Conservation (phyloP, 37 sponge, comb jelly and placozoan species). For the Tethya wilhelma region DNA sequence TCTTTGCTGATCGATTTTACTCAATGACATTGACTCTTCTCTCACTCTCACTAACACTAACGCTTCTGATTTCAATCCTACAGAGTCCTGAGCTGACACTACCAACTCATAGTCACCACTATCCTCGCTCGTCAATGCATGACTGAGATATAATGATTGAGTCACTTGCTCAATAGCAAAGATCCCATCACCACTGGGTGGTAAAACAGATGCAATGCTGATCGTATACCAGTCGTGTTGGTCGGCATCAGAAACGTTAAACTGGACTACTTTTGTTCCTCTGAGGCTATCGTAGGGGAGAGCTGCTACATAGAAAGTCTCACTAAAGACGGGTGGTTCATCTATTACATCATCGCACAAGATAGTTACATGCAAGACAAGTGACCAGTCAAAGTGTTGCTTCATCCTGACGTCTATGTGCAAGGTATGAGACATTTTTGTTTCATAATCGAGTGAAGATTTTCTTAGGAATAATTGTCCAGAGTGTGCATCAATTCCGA, state of each 20-base stretch:
- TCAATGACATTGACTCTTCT: background rate
- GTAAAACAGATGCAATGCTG: background rate
- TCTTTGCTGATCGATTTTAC: background rate
- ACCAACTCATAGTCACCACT: slow-evolving; percentile 3
- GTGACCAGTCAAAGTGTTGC: background rate
- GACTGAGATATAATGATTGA: background rate
- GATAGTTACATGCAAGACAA: slow-evolving; percentile 11
- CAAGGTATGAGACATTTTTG: background rate
- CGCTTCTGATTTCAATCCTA: slow-evolving; percentile 24
- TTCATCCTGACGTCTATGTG: background rate
- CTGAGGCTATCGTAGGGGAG: background rate
- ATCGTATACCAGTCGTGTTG: slow-evolving; percentile 2
- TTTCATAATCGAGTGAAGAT: slow-evolving; percentile 24
- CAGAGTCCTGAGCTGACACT: slow-evolving; percentile 16
- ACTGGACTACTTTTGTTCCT: slow-evolving; percentile 6
- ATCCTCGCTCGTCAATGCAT: background rate
- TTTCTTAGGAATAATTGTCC: slow-evolving; percentile 26
- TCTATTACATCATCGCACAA: slow-evolving; percentile 39
- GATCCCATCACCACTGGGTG: background rate
- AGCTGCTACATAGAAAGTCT: background rate
- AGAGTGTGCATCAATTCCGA: slow-evolving; percentile 16
- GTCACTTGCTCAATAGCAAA: slow-evolving; percentile 40
- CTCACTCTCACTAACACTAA: slow-evolving; percentile 17
- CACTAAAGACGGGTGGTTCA: slow-evolving; percentile 30
- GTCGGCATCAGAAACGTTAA: slow-evolving; percentile 17